Conservation (phyloP, 2,113 vertebrate genomes). For the Sakesphorus luctuosus region DNA sequence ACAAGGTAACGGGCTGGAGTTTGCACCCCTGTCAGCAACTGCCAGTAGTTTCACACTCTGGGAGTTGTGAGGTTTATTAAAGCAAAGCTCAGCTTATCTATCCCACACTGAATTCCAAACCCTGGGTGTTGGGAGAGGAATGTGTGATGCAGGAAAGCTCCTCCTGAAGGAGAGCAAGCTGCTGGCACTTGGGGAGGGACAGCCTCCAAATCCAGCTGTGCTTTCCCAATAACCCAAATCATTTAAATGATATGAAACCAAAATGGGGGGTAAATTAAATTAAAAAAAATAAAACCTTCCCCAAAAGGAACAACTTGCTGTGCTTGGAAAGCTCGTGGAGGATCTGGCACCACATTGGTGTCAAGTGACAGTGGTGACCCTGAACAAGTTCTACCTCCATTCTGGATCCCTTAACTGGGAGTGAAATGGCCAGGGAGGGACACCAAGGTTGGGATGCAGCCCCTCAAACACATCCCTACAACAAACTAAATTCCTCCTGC, state of each 20-base stretch:
- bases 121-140: neutral
- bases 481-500: neutral
- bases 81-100: neutral
- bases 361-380: neutral
- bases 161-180: neutral
- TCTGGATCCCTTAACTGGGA: neutral
- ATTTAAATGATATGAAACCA: rapidly evolving
- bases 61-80: neutral
- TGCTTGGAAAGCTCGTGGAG: neutral
- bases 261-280: rapidly evolving
- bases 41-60: neutral
- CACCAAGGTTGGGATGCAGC: neutral
- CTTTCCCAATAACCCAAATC: neutral
- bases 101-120: slow-evolving; percentile 14
- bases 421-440: neutral
- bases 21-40: neutral
- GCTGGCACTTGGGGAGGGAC: neutral
- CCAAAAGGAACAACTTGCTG: neutral
- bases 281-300: neutral
- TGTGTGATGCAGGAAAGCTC: neutral
- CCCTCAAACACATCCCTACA: neutral
- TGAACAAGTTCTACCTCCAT: neutral
- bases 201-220: neutral
- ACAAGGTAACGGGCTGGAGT: neutral
- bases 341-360: neutral